Conservation (phyloP, 1,140 invertebrate genomes). For the Ericerus pela region DNA sequence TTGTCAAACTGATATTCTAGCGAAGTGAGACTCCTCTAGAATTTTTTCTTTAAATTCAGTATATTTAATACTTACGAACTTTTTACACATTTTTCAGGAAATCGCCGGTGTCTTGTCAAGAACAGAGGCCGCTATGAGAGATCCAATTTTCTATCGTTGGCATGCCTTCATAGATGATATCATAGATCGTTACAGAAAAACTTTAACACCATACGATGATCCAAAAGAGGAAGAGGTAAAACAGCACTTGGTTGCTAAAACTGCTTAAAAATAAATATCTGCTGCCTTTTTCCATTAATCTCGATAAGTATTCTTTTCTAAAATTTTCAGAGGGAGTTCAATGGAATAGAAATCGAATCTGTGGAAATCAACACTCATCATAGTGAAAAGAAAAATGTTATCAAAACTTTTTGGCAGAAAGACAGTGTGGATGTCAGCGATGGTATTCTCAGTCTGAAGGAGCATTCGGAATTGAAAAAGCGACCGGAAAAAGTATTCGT, state of each 20-base stretch:
- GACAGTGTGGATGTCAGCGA: constrained; percentile 35
- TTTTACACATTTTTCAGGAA: constrained; percentile 38
- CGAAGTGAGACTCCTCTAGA: too few relatives aligned
- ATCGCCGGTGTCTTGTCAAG: constrained; percentile 51
- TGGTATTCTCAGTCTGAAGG: constrained; percentile 34
- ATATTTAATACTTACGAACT: too few relatives aligned
- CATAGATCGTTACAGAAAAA: constrained; percentile 58
- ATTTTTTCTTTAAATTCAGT: too few relatives aligned
- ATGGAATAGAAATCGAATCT: too few relatives aligned
- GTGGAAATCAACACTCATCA: constrained; percentile 22
- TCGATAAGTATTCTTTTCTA: too few relatives aligned
- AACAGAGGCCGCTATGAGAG: constrained; percentile 56
- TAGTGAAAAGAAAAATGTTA: constrained; percentile 34
- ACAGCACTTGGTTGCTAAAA: too few relatives aligned
- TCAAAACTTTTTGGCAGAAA: constrained; percentile 37
- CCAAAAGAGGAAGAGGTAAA: constrained; percentile 37
- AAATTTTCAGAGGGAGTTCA: too few relatives aligned
- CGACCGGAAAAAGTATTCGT: constrained; percentile 33
- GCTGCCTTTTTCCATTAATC: too few relatives aligned
- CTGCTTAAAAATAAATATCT: too few relatives aligned
- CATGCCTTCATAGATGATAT: constrained; percentile 65
- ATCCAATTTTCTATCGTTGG: constrained; percentile 74
- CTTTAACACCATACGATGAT: constrained; percentile 46
- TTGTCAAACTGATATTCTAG: too few relatives aligned
- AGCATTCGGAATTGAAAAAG: constrained; percentile 21